Conservation (phyloP, 2,888 invertebrate species). For the Rugalucina vietnamica region DNA sequence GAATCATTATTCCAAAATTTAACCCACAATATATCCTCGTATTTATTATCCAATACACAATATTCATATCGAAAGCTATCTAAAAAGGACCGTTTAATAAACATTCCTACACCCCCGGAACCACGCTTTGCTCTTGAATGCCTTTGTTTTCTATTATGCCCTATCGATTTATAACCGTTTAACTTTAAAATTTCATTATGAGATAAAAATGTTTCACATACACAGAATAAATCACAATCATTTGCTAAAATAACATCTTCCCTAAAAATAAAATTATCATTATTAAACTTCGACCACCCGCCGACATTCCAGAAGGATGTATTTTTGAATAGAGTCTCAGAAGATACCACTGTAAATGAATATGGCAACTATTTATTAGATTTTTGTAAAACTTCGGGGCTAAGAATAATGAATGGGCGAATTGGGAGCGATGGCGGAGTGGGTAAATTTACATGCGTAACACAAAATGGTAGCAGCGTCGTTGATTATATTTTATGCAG, state of each 20-base stretch:
- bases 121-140: neutral
- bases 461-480: constrained; percentile 7
- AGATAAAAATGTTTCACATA: constrained; percentile 8
- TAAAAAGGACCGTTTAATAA: constrained; percentile 9
- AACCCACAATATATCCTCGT: constrained; percentile 16
- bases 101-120: constrained; percentile 27
- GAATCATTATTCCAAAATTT: neutral
- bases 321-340: neutral
- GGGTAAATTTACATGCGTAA: constrained; percentile 30
- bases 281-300: constrained; percentile 8
- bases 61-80: neutral
- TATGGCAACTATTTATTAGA: constrained; percentile 14
- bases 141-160: neutral
- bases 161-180: constrained; percentile 10
- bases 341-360: constrained; percentile 23
- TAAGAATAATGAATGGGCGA: constrained; percentile 35
- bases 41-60: constrained; percentile 17
- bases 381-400: constrained; percentile 27
- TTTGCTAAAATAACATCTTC: constrained; percentile 15
- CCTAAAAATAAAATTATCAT: constrained; percentile 14
- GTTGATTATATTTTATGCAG: constrained; percentile 34
- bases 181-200: neutral
- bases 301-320: constrained; percentile 9
- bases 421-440: neutral
- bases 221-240: constrained; percentile 2